These are phyloP conservation scores for Myrmecobius fasciatus DNA, from an alignment of 2,113 vertebrate species.

Conservation along the genomic window DNA sequence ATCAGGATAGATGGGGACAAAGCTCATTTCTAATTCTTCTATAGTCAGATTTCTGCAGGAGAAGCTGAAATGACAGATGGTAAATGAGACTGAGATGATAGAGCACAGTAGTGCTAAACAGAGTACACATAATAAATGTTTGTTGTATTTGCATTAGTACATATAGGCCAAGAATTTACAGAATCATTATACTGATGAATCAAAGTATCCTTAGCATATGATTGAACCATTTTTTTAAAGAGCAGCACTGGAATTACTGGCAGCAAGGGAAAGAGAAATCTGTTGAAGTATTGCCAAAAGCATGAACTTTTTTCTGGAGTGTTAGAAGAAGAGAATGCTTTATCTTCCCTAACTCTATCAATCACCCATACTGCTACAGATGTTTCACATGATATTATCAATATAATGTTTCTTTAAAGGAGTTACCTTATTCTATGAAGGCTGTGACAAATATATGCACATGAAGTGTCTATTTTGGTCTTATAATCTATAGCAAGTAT, in stretches of 20 bases:
- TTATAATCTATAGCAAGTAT: neutral
- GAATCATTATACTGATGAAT: neutral
- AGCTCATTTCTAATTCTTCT: neutral
- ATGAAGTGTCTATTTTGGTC: neutral
- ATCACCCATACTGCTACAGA: neutral
- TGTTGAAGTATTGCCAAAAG: neutral
- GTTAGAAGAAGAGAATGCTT: too few relatives aligned
- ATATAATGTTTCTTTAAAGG: neutral
- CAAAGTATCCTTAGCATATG: neutral
- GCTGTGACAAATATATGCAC: neutral
- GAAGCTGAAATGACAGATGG: neutral
- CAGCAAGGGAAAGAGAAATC: neutral
- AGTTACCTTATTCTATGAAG: neutral
- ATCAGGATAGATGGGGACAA: neutral
- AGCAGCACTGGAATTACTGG: neutral
- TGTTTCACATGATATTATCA: neutral
- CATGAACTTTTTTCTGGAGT: neutral
- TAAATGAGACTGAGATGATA: neutral
- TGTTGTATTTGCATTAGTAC: neutral
- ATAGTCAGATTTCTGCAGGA: neutral
- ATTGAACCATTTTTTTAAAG: neutral
- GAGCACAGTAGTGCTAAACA: neutral
- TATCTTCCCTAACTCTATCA: neutral
- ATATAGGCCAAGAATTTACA: neutral
- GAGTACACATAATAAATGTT: neutral